Base-by-base conservation (phyloP, 2,113 vertebrate species). In the Panthera uncia region DNA sequence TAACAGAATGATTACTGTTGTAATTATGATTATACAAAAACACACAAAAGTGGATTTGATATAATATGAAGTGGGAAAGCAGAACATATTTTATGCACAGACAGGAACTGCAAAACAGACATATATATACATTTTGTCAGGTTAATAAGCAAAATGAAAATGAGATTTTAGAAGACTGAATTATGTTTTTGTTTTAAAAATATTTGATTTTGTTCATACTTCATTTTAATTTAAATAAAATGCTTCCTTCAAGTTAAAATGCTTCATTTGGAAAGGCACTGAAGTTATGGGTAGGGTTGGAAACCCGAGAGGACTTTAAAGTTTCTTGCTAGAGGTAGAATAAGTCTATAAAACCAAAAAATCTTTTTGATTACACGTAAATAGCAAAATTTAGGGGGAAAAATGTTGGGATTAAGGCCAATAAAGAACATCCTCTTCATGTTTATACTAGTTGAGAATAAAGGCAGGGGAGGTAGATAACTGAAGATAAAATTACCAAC, bases 151-250 rank as follows among this genome's bases (percentile, higher is more conserved):
- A 87, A 95, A 81, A 31, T 69, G 21, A 87, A 90, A 79, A 57
- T 63, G 55, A 87, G 38, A 81, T 74, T 81, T 87, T 38, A 81
- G 48, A 78, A 91, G 13, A 27, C 21, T 65, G 61, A 65, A 87
- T 81, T 38, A 65, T 55, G 15, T 81, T 79, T 90, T 81, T 41
- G 21, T 38, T 88, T 84, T 69, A 68, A 66, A 92, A 95, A 85
- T 36, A 52, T 61, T 69, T 29, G 18, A 5, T 79, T 93, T 79
- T 80, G 31, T 71, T 79, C 4, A 52, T 66, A 74, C 21, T 87
- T 66, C 5, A 91, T 85, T 89, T 82, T 91, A 83, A 83, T 63
- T 81, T 83, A 88, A 95, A 45, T 66, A 65, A 95, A 86, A 65
- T 38, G 13, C 7, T 82, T 76, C 19, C 63, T 95, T 66, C 27